Percentiles rank a stretch among this genome's conserved stretches.
Conservation (phyloP, 2,888 invertebrate species). For the Acanthoscelides obtectus region DNA sequence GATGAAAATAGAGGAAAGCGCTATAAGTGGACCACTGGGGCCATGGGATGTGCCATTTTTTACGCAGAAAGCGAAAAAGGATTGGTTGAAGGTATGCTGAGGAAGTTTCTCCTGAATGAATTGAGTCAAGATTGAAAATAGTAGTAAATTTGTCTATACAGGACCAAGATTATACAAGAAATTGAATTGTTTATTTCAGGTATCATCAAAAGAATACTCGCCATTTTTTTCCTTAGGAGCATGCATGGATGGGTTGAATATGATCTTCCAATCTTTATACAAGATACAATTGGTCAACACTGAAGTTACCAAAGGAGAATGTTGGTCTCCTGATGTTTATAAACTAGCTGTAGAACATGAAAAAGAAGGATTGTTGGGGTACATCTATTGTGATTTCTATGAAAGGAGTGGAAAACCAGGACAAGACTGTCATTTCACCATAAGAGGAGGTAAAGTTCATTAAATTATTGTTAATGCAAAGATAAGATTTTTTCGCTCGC, state of each 20-base stretch:
- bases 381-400: conserved; percentile 78
- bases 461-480: no score
- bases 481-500: no score
- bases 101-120: no score
- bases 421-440: conserved; percentile 99
- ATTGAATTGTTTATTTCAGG: conserved; percentile 30
- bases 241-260: conserved; percentile 96
- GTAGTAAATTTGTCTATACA: no score
- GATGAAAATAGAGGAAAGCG: conserved; percentile 58
- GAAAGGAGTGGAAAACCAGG: conserved; percentile 87
- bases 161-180: no score
- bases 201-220: conserved; percentile 67
- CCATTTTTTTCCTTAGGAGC: conserved; percentile 89
- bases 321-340: conserved; percentile 70
- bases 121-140: no score
- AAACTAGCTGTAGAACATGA: conserved; percentile 89
- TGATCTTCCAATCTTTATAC: conserved; percentile 77
- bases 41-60: conserved; percentile 90
- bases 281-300: conserved; percentile 73
- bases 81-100: conserved; percentile 57
- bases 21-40: conserved; percentile 42
- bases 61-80: conserved; percentile 67
- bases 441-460: conserved; percentile 70
- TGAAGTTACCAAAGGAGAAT: conserved; percentile 70
- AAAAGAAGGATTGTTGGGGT: conserved; percentile 74